Evolutionary conservation across 2,797 vertebrate genomes (phyloP), one percentile per base, ranked within the genome.

Genomic region (Pseudocheirus occidentalis): DNA sequence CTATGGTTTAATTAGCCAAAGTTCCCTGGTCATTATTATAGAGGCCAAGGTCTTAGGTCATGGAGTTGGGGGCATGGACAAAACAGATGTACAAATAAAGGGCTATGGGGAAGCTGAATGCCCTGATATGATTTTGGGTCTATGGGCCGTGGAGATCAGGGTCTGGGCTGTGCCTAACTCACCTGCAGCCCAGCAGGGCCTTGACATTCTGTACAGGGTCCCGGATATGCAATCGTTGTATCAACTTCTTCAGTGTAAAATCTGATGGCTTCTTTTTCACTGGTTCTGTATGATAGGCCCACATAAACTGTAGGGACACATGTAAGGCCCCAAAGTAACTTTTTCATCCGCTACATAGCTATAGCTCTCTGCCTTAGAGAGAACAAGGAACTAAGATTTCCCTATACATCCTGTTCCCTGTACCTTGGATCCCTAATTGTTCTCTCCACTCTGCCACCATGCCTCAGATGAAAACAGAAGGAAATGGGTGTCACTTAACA

Each of bases 241-340:
- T 99, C 98, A 99, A 93, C 96, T 99, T 99, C 98, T 99, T 99
- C 66, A 99, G 94, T 29, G 98, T 99, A 97, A 99, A 99, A 50
- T 98, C 98, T 9, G 96, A n/a, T 12, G 16, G 90, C 0, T 28
- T 87, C 66, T 92, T 96, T 93, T 93, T 95, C 59, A 90, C 11
- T 94, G 97, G 34, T 53, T 29, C 95, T 58, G 24, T 40, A 55
- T 52, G 52, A 0, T 90, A 24, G 18, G 59, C 54, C 27, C 52
- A 28, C 93, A 96, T 97, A 93, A 95, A 96, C 98, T 98, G 96
- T 55, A 56, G 87, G 94, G 58, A 97, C 28, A 97, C 24, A 28
- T 91, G 57, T 95, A 96, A 94, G n/a, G 31, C 62, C 95, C 93
- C 91, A 21, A 91, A 27, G 1, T 11, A 55, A 46, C 13, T 56